Evolutionary conservation across 2,888 invertebrate species (phyloP).

Genomic region (Conistra vaccinii): DNA sequence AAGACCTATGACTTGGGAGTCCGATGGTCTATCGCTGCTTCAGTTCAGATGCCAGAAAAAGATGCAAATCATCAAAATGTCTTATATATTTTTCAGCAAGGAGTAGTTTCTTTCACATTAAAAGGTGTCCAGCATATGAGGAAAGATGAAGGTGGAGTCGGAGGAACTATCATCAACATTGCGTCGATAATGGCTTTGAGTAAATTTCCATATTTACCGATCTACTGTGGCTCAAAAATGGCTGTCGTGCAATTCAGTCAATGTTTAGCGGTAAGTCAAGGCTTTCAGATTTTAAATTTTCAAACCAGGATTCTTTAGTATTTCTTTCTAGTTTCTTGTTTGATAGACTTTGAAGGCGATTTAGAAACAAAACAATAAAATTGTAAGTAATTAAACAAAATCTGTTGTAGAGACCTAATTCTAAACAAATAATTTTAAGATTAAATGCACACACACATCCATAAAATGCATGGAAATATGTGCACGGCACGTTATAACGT

Average conservation of each 20-base stretch:
- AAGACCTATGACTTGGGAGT: no score
- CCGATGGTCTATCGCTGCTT: no score
- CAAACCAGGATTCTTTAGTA: background rate
- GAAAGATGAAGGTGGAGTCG: conserved; percentile 73
- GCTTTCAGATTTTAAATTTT: background rate
- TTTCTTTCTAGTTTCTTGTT: background rate
- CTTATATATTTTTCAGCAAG: conserved; percentile 75
- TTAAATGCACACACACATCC: no score
- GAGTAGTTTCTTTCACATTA: conserved; percentile 83
- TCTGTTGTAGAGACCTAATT: no score
- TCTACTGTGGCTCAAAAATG: conserved; percentile 74
- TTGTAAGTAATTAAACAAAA: no score
- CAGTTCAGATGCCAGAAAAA: no score
- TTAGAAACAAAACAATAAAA: background rate
- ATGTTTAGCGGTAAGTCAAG: conserved; percentile 50
- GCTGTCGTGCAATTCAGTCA: conserved; percentile 52
- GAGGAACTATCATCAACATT: conserved; percentile 77
- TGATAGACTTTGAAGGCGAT: background rate
- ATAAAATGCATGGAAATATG: no score
- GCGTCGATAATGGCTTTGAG: conserved; percentile 70
- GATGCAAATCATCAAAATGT: background rate
- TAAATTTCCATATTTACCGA: conserved; percentile 63
- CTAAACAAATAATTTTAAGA: no score
- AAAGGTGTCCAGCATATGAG: conserved; percentile 76
- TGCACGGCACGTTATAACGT: no score